Conservation (phyloP, 2,888 invertebrate genomes). For the Eustalomyia histrio region DNA sequence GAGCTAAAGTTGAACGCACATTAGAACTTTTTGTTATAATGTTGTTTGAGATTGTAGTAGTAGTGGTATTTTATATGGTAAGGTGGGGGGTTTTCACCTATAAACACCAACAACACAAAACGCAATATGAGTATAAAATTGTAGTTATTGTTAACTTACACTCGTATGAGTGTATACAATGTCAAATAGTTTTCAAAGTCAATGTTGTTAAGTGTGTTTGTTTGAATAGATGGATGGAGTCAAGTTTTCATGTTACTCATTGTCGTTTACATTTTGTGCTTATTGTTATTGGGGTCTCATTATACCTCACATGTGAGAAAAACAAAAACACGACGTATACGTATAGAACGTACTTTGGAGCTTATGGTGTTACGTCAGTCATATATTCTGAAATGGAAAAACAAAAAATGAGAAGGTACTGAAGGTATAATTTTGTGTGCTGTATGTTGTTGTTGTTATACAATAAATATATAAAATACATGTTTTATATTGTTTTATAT, state of each 20-base stretch:
- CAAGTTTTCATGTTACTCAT: background rate
- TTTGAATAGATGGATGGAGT: background rate
- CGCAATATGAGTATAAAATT: background rate
- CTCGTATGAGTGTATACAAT: slow-evolving; percentile 62
- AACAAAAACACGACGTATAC: background rate
- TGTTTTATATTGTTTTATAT: background rate
- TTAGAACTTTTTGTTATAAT: background rate
- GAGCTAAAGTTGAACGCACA: background rate
- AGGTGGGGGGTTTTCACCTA: background rate
- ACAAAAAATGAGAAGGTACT: background rate
- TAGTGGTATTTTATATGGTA: background rate
- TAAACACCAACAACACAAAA: background rate
- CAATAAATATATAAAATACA: background rate
- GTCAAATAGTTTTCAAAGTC: slow-evolving; percentile 78
- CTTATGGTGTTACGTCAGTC: slow-evolving; percentile 15
- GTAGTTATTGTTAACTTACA: background rate
- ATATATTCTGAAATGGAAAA: slow-evolving; percentile 5
- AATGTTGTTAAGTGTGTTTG: slow-evolving; percentile 69
- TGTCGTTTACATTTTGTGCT: slow-evolving; percentile 4
- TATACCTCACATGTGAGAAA: background rate
- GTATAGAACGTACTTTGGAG: slow-evolving; percentile 27
- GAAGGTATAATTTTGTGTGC: background rate
- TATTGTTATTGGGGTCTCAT: slow-evolving; percentile 11
- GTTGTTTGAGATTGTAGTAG: background rate
- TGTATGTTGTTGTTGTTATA: background rate